Evolutionary conservation across 2,113 vertebrate species (phyloP).

Genomic region (Scomber colias): DNA sequence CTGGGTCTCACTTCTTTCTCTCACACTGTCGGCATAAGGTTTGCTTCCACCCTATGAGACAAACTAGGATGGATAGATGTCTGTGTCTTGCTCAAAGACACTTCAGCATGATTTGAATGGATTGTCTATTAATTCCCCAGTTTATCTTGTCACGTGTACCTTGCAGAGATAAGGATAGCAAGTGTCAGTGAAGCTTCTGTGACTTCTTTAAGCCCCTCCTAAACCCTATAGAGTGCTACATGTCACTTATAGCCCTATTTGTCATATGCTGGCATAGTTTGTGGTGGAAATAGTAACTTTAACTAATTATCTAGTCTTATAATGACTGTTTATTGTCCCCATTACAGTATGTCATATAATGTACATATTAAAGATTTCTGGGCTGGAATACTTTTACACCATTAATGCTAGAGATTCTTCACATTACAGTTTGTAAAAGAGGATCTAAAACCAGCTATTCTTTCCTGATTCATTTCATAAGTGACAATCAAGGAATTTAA

Average conservation of each 20-base stretch:
- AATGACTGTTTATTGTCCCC: no score
- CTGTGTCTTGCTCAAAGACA: neutral
- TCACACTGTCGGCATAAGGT: neutral
- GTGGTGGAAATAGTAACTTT: neutral
- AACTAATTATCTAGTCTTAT: neutral
- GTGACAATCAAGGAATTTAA: neutral
- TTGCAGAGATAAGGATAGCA: constrained; percentile 1
- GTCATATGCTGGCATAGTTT: neutral
- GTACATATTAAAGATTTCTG: no score
- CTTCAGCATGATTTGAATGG: neutral
- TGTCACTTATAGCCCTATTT: neutral
- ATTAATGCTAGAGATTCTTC: no score
- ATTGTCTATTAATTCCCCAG: neutral
- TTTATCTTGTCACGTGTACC: constrained; percentile 16
- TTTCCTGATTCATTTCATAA: neutral
- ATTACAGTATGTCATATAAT: no score
- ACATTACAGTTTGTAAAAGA: no score
- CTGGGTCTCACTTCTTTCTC: neutral
- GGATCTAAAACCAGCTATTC: no score
- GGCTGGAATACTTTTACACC: no score
- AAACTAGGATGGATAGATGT: neutral
- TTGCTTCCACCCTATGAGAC: neutral
- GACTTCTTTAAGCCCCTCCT: neutral
- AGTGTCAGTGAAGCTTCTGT: constrained; percentile 7
- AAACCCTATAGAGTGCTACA: no score